phyloP scores from a whole-genome alignment of 2,113 vertebrate species.

The Patagioenas fasciata region DNA sequence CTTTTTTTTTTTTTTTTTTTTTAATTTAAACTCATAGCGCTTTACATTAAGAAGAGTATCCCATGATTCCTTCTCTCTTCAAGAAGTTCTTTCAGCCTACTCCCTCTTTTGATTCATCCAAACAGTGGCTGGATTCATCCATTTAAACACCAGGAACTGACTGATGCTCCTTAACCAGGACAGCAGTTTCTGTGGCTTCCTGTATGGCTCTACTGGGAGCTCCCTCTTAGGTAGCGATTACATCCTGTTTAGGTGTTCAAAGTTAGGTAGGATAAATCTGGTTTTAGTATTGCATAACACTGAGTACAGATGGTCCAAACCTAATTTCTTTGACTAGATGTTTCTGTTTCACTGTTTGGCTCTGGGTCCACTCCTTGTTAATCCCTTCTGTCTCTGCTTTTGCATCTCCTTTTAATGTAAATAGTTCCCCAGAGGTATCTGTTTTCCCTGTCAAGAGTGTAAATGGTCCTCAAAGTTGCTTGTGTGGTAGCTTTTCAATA shows the following conservation, averaged over 20 bases:
- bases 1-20: not conserved
- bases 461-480: not conserved
- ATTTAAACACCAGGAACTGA: not conserved
- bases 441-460: not conserved
- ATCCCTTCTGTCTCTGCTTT: not conserved
- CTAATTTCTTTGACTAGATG: not conserved
- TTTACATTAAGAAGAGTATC: not conserved
- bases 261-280: not conserved
- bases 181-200: not conserved
- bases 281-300: not conserved
- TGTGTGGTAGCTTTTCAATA: not conserved
- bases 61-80: not conserved
- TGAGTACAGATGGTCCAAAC: not conserved
- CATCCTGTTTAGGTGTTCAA: not conserved
- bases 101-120: not conserved
- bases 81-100: not conserved
- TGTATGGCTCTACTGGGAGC: not conserved
- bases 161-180: not conserved
- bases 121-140: not conserved
- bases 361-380: not conserved
- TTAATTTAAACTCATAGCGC: not conserved
- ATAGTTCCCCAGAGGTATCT: not conserved
- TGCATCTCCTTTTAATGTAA: not conserved
- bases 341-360: not conserved
- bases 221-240: rapidly evolving